A percentile compares a stretch with the other conserved stretches of the same genome.
Conservation (phyloP, 1,140 invertebrate species). For the Heliconius hermathena region DNA sequence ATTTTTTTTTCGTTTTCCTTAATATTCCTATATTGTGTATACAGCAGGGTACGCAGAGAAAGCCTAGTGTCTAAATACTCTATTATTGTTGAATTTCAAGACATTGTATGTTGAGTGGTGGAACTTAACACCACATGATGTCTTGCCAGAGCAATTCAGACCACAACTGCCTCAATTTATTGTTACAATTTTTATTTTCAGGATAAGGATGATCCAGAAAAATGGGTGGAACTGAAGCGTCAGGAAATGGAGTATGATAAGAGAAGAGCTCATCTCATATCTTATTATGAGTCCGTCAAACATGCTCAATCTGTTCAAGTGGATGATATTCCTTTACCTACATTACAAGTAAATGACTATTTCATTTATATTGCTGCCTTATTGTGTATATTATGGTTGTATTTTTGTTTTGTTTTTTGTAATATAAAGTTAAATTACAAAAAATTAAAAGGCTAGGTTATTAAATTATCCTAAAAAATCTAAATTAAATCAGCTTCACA, state of each 20-base stretch:
- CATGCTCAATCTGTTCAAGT: slow-evolving; percentile 97
- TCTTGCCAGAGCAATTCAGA: no score
- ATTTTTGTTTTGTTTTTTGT: not conserved
- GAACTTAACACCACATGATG: no score
- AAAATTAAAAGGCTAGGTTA: no score
- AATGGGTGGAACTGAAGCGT: slow-evolving; percentile 94
- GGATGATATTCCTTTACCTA: slow-evolving; percentile 97
- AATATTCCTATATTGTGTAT: no score
- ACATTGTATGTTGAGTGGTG: no score
- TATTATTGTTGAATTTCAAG: no score
- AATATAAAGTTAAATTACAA: not conserved
- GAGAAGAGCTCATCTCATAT: slow-evolving; percentile 91
- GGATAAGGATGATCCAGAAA: slow-evolving; percentile 98
- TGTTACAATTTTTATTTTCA: slow-evolving; percentile 68
- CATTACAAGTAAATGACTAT: slow-evolving; percentile 74
- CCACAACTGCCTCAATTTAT: no score
- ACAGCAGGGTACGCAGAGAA: no score
- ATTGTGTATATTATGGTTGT: not conserved
- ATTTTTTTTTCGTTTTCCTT: no score
- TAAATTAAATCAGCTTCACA: no score
- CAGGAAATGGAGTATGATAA: slow-evolving; percentile 97
- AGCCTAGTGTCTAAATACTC: no score
- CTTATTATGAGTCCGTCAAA: slow-evolving; percentile 96
- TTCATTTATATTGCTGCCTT: not conserved
- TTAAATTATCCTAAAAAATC: no score